Evolutionary conservation across 2,797 vertebrate genomes (phyloP), one percentile per base, ranked within the genome.

Genomic region (Sebastes nivosus): DNA sequence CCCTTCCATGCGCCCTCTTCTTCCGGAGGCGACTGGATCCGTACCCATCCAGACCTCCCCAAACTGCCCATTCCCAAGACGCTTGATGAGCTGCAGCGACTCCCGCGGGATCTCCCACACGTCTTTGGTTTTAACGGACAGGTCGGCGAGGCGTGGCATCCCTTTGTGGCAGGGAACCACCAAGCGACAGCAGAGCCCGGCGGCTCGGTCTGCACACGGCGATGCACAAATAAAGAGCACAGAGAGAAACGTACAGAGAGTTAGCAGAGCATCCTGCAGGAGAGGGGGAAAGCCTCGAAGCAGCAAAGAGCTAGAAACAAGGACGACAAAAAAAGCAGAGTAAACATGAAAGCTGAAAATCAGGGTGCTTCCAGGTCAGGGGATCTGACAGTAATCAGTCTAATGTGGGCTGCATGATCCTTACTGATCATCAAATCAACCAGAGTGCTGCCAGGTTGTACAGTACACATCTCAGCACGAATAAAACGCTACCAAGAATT

Each of bases 71-170:
- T 99, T 99, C 92, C 98, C 98, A 91, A 99, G 97, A 92, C 98
- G 98, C 94, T 99, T 99, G 96, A 99, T 99, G 95, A 99, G 97
- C 96, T 99, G 98, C 94, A 99, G 98, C 75, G 98, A 99, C 96
- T 99, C 98, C 93, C 98, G 96, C 78, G 98, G 98, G 95, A 99
- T 99, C 96, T 99, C 98, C 98, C 98, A 99, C 95, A 99, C 98
- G 96, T 99, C 98, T 99, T 99, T 99, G 98, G 98, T 99, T 98
- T 99, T 99, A 96, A 99, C 97, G 88, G 99, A 99, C 95, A 99
- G 96, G 96, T 99, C 99, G 97, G 86, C 98, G 97, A 89, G 98
- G 99, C 99, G 99, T 99, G 94, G 27, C 27, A 29, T 29, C 27
- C 98, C 98, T 96, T 99, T 99, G 96, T 99, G 98, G 94, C 99